phyloP scores from a whole-genome alignment of 2,888 invertebrate species.

The Augiades crinisus region DNA sequence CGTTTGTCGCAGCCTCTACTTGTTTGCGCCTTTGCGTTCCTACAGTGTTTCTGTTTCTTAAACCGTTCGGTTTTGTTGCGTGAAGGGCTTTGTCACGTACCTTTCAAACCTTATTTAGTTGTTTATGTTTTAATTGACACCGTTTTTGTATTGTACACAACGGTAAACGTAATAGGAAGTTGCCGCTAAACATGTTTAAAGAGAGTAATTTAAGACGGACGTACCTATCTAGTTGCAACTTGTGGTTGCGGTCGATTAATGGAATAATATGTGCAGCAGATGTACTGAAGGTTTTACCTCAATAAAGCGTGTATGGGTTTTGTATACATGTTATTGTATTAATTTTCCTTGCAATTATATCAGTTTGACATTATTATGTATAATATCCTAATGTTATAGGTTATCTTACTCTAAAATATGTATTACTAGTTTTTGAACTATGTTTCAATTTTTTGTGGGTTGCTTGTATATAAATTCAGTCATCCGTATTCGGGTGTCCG shows the following conservation, averaged over 20 bases:
- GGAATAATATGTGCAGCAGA: constrained; percentile 22
- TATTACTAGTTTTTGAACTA: no score
- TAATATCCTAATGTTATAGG: no score
- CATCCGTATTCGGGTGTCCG: constrained; percentile 4
- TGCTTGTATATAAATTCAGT: constrained; percentile 6
- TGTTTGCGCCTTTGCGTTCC: constrained; percentile 30
- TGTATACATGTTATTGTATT: neutral
- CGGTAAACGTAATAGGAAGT: neutral
- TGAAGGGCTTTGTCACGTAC: neutral
- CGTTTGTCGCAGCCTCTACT: constrained; percentile 44
- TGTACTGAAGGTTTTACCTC: constrained; percentile 12
- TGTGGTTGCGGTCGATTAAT: constrained; percentile 19
- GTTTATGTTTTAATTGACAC: no score
- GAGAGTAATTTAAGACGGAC: constrained; percentile 14
- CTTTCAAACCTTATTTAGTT: no score
- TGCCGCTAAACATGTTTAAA: constrained; percentile 1
- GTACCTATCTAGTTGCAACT: constrained; percentile 12
- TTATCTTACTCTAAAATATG: no score
- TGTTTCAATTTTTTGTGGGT: no score
- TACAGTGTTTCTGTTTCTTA: constrained; percentile 21
- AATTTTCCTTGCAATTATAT: neutral
- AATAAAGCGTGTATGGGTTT: constrained; percentile 4
- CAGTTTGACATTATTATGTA: no score
- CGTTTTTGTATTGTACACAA: neutral
- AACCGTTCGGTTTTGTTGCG: neutral